Percentiles rank a stretch among this genome's conserved stretches.
Conservation (phyloP, 1,140 invertebrate genomes). For the Heliconius hewitsoni region DNA sequence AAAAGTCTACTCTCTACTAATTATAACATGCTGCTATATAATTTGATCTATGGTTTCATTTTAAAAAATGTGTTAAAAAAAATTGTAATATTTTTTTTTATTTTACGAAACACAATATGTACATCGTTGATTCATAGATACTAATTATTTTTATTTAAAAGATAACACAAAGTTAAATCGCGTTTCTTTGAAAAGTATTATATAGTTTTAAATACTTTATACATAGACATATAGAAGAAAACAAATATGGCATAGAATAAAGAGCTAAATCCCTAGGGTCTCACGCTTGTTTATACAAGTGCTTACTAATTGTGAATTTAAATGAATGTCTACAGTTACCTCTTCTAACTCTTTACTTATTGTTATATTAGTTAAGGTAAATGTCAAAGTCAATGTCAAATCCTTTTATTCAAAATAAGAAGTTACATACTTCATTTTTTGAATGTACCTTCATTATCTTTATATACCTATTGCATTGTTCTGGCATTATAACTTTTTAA, state of each 20-base stretch:
- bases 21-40: no score
- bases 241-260: conserved; percentile 2
- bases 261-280: neutral
- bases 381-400: no score
- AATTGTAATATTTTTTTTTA: no score
- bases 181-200: neutral
- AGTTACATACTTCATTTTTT: no score
- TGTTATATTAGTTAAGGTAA: no score
- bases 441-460: no score
- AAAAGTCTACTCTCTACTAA: no score
- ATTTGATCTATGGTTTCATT: neutral
- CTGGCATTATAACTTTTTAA: no score
- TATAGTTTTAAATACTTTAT: neutral
- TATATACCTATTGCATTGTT: no score
- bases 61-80: neutral
- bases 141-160: neutral
- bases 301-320: neutral
- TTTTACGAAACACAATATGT: neutral
- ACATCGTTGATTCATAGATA: neutral
- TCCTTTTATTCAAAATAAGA: no score
- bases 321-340: neutral
- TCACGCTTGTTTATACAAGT: neutral
- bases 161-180: neutral
- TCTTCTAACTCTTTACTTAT: neutral
- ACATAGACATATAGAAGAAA: neutral